phyloP scores from a whole-genome alignment of 2,113 vertebrate species.

The Saccopteryx leptura region DNA sequence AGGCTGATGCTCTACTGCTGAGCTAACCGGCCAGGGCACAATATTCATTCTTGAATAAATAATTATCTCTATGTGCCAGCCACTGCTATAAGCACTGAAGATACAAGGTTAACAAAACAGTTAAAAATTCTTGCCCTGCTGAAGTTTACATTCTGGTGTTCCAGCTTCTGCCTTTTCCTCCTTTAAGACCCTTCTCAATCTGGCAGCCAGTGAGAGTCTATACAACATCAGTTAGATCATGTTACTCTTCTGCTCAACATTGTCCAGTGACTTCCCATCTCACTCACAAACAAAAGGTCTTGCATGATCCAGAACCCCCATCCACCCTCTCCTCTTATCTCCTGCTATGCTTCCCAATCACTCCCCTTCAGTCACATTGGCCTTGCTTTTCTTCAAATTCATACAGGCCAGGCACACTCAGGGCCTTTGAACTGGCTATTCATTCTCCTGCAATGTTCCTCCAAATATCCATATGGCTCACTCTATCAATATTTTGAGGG shows the following conservation, averaged over 20 bases:
- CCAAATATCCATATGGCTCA: neutral
- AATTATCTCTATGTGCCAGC: neutral
- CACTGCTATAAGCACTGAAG: neutral
- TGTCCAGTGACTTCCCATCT: neutral
- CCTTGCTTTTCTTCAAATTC: conserved; percentile 28
- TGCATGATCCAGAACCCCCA: neutral
- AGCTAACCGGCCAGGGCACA: no score
- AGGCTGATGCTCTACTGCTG: no score
- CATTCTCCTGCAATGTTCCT: neutral
- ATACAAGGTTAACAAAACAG: neutral
- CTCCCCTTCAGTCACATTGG: neutral
- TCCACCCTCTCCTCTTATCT: neutral
- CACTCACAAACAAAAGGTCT: neutral
- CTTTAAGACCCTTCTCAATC: neutral
- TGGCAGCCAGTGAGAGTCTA: neutral
- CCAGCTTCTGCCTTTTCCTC: neutral
- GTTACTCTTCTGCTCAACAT: neutral
- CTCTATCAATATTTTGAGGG: neutral
- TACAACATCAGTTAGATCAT: neutral
- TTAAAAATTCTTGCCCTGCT: neutral
- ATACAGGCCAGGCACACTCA: neutral
- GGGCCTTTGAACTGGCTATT: neutral
- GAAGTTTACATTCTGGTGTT: neutral
- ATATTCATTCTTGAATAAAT: neutral
- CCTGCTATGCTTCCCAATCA: neutral